Evolutionary conservation across 2,888 invertebrate genomes (phyloP), one percentile per base, ranked within the genome.

Genomic region (Limnephilus marmoratus): DNA sequence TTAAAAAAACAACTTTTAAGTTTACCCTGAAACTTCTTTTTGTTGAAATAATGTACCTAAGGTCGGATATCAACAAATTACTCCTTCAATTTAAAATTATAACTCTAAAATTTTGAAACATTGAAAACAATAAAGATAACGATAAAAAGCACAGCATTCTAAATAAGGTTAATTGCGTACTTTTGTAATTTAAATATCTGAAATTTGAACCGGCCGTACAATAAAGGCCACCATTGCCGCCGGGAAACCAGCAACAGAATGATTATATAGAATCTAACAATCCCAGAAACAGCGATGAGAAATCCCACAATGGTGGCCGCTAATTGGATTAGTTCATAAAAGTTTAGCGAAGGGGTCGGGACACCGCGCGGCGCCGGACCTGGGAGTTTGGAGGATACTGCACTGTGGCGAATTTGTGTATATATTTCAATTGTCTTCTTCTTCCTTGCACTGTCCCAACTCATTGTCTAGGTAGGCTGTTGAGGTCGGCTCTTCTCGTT

Each of bases 251-350:
- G 91, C 88, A 85, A 83, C 91, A 87, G 81, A 82, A 91, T 92
- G 93, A 93, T 93, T 93, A 93, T 93, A 92, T 92, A 92, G 93
- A 90, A 93, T 92, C 89, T 91, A 90, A 68, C 85, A 34, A 49
- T 49, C 68, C 31, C 87, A 29, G 87, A 37, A 37, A 53, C 15
- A 34, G 90, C 92, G 83, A 92, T 92, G 92, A 92, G 93, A 92
- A 92, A 92, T 92, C 93, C 92, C 93, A 91, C 91, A 92, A 93
- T 92, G 93, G 93, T 89, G 88, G 93, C 94, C 94, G 94, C 94
- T 95, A 95, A 95, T 95, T 95, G 95, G 95, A 95, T 95, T 95
- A 95, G 95, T 95, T 95, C 94, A 94, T 94, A 93, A 94, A 95
- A 95, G 94, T 95, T 95, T 90, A 91, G 82, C 90, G 92, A 29